Conservation (phyloP, 92 coral and sea anemone species). For the Palythoa grandiflora region DNA sequence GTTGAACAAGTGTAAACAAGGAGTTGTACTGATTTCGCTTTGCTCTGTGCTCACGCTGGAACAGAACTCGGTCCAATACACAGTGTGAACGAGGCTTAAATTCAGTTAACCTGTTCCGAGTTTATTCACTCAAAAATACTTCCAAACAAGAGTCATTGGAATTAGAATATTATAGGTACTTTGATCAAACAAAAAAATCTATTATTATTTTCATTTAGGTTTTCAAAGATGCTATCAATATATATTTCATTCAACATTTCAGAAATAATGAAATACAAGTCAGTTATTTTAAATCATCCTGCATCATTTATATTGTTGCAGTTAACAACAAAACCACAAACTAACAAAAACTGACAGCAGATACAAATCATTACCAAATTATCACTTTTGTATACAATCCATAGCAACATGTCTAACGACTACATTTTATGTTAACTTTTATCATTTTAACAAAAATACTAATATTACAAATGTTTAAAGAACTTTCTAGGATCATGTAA, state of each 20-base stretch:
- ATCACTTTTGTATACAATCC: conserved; percentile 35
- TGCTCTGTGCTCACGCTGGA: too few species aligned
- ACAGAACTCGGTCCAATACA: too few species aligned
- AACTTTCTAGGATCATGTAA: conserved; percentile 11
- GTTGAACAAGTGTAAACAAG: too few species aligned
- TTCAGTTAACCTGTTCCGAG: neutral
- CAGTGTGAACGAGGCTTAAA: too few species aligned
- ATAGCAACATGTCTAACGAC: conserved; percentile 29
- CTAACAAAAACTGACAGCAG: neutral
- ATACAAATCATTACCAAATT: conserved; percentile 26
- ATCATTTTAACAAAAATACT: conserved; percentile 47
- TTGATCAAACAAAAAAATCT: neutral
- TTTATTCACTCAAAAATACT: neutral
- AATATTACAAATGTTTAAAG: conserved; percentile 35
- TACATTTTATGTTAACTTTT: conserved; percentile 1
- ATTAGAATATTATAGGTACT: neutral
- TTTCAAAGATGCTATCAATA: neutral
- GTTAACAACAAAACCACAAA: neutral
- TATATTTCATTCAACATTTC: neutral
- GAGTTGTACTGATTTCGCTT: too few species aligned
- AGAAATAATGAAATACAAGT: neutral
- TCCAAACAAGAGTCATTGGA: neutral
- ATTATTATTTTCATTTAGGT: neutral
- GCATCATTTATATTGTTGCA: neutral
- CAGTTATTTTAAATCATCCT: neutral